phyloP scores from a whole-genome alignment of 2,888 invertebrate genomes.

The Agriopis marginaria region DNA sequence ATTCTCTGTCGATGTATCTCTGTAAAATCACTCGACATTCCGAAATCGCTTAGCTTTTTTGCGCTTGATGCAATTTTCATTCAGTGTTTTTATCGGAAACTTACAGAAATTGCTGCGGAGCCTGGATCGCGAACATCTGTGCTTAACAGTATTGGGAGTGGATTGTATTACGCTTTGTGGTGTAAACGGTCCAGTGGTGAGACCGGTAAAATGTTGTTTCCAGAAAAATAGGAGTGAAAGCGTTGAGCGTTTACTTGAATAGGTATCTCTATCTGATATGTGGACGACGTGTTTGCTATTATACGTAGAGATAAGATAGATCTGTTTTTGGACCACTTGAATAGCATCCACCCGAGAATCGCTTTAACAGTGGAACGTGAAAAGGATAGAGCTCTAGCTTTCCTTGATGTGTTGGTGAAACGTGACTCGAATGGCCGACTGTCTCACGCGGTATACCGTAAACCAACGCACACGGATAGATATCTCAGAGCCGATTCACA shows the following conservation, averaged over 20 bases:
- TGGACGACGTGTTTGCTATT: no score
- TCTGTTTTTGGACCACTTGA: no score
- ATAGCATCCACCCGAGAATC: no score
- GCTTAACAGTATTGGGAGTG: constrained; percentile 32
- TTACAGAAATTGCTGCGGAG: constrained; percentile 34
- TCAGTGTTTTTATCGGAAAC: constrained; percentile 40
- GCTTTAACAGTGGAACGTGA: no score
- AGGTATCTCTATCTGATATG: constrained; percentile 1
- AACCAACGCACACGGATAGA: no score
- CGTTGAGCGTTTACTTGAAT: constrained; percentile 1
- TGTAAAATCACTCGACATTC: constrained; percentile 35
- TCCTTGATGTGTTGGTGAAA: no score
- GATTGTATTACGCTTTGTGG: constrained; percentile 31
- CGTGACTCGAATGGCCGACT: no score
- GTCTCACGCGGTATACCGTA: no score
- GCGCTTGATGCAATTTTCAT: constrained; percentile 48
- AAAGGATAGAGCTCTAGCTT: no score
- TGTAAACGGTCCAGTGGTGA: constrained; percentile 23
- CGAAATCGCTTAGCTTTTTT: constrained; percentile 44
- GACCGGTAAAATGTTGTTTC: constrained; percentile 11
- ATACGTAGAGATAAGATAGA: no score
- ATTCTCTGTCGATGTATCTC: constrained; percentile 26
- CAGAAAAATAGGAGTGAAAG: constrained; percentile 15
- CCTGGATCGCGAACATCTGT: constrained; percentile 27
- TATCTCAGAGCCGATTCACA: no score